phyloP scores from a whole-genome alignment of 2,113 vertebrate genomes.

The Sitta europaea region DNA sequence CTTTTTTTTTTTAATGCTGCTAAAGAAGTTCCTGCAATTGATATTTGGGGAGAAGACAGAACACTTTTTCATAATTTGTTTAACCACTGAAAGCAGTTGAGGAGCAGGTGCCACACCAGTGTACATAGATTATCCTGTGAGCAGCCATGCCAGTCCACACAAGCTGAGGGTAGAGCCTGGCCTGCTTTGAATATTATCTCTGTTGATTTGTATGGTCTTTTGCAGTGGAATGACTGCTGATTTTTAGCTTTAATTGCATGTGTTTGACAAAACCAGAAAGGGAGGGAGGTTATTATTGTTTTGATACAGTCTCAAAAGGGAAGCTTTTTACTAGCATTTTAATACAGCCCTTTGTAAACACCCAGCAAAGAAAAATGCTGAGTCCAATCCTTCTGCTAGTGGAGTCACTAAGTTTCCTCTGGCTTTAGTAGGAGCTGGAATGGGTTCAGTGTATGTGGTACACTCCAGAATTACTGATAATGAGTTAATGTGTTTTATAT shows the following conservation, averaged over 20 bases:
- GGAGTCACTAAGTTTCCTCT: background rate
- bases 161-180: background rate
- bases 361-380: background rate
- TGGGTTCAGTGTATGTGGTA: background rate
- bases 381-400: background rate
- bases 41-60: background rate
- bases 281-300: background rate
- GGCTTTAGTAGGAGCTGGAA: background rate
- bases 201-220: background rate
- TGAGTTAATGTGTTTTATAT: slow-evolving; percentile 25
- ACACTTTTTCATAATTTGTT: background rate
- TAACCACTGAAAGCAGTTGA: background rate
- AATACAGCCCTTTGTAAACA: slow-evolving; percentile 26
- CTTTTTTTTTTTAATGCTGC: background rate
- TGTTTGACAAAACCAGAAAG: background rate
- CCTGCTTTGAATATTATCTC: background rate
- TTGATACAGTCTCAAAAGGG: slow-evolving; percentile 18
- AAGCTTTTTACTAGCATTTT: slow-evolving; percentile 37
- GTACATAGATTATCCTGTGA: background rate
- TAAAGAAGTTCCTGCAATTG: background rate
- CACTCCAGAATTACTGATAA: background rate
- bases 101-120: background rate
- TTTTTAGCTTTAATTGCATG: slow-evolving; percentile 16
- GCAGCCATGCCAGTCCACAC: background rate
- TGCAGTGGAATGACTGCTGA: background rate